phyloP scores from a whole-genome alignment of 1,140 invertebrate genomes.

The Zaprionus tsacasi region DNA sequence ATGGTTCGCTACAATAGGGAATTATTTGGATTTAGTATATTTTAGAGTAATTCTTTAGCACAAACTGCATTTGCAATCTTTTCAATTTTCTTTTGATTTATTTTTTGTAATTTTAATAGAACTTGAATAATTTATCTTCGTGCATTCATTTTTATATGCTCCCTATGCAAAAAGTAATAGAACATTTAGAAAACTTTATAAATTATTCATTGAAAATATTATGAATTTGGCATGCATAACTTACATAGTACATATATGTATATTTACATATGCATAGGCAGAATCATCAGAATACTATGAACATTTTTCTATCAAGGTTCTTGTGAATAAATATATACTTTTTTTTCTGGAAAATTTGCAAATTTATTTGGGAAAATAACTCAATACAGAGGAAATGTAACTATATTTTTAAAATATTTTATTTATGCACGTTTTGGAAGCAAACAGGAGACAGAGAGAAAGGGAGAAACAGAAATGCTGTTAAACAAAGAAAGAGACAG shows the following conservation, averaged over 20 bases:
- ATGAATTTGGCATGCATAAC: slow-evolving; percentile 1
- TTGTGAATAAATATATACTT: no score
- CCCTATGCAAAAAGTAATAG: neutral
- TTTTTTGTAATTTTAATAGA: neutral
- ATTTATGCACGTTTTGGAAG: no score
- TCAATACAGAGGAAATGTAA: no score
- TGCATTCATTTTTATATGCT: neutral
- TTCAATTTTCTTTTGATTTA: neutral
- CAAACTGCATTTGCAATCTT: neutral
- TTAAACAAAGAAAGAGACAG: no score
- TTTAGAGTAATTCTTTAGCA: neutral
- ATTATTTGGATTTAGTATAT: neutral
- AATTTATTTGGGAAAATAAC: neutral
- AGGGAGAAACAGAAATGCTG: no score
- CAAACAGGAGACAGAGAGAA: no score
- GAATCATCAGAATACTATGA: neutral
- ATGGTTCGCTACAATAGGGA: neutral
- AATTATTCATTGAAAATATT: slow-evolving; percentile 5
- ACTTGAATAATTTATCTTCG: neutral
- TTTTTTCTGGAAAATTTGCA: no score
- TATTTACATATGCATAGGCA: neutral
- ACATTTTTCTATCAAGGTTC: neutral
- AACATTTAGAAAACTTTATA: neutral
- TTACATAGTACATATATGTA: neutral
- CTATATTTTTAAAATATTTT: no score